Evolutionary conservation across 2,797 vertebrate genomes (phyloP), one percentile per base, ranked within the genome.

Genomic region (Xenops minutus): DNA sequence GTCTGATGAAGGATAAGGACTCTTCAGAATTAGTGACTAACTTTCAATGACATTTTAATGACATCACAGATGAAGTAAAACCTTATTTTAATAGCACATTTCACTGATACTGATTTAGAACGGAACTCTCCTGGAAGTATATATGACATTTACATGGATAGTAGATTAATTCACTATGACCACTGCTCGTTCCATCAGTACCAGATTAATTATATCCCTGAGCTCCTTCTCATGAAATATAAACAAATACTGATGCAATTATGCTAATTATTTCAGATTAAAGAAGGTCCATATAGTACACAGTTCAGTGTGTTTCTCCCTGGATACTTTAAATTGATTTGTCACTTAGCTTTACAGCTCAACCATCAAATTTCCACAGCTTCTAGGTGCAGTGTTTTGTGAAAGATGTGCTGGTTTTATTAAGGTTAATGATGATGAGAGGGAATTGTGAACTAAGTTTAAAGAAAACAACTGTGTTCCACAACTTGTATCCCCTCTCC

Each of bases 201-300:
- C 41, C 23, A 94, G 81, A 95, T 94, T 95, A 96, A 95, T 97
- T 95, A 92, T 41, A n/a, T 93, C 91, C 85, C 75, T 14, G 48
- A 86, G 77, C 44, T 79, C 76, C 82, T 90, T 89, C 22, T 39
- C 49, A 71, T 56, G 66, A 95, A 95, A 71, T 74, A 76, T 78
- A 93, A 85, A 62, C 29, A 85, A 88, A 88, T 49, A 68, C 3
- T n/a, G 91, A 75, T 72, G 59, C 66, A 79, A 56, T 85, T 94
- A 94, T 79, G 59, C 56, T 72, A 81, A 75, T 80, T 69, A 68
- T 69, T 71, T 71, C 78, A 85, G 44, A 90, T 75, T 78, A 93
- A 91, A 85, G 78, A 83, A 89, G 48, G 43, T 68, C 32, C 90
- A 82, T 32, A 66, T 0, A 72, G 54, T 29, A 67, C 6, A 23